Conservation (phyloP, 2,797 vertebrate species). For the Myotis daubentonii region DNA sequence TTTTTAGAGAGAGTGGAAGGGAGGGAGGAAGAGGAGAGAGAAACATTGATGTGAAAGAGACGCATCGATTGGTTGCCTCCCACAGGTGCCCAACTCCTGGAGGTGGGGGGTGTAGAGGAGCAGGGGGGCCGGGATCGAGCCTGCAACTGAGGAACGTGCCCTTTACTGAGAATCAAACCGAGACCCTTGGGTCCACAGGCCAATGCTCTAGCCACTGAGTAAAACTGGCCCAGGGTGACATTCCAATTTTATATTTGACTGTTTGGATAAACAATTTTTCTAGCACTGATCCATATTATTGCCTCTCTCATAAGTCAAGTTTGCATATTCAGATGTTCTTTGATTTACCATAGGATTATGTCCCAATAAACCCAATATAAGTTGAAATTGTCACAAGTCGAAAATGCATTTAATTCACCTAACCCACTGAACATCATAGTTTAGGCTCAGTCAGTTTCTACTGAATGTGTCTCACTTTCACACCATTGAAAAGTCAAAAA, state of each 20-base stretch:
- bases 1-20: no score
- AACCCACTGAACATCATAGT: neutral
- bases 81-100: no score
- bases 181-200: no score
- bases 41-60: no score
- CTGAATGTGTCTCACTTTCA: neutral
- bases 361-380: neutral
- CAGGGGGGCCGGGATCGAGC: no score
- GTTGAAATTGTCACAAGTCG: neutral
- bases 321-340: neutral
- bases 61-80: no score
- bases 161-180: no score
- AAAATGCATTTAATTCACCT: neutral
- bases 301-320: neutral
- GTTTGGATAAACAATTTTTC: slow-evolving; percentile 14
- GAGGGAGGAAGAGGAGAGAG: no score
- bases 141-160: no score
- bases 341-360: neutral
- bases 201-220: no score
- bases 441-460: neutral
- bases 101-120: no score
- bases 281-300: neutral
- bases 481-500: neutral
- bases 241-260: neutral
- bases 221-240: neutral